Conservation (phyloP, 2,113 vertebrate genomes). For the Trogon surrucura region DNA sequence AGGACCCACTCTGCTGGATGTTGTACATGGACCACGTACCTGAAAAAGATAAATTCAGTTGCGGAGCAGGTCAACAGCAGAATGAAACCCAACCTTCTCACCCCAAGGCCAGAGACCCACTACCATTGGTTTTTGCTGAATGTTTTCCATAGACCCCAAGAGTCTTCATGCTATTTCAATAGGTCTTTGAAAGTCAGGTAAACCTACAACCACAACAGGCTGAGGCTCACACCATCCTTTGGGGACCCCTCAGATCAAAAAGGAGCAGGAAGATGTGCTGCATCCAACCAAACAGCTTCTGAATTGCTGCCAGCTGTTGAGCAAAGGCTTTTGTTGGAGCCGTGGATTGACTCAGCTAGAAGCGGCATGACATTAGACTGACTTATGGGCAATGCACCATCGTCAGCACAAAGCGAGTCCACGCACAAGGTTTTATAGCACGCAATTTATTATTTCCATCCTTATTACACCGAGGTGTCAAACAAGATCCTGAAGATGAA, state of each 20-base stretch:
- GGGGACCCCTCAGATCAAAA: background rate
- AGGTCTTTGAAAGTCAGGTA: background rate
- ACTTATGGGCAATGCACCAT: background rate
- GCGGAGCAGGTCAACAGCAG: background rate
- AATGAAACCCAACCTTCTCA: background rate
- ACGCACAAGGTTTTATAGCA: background rate
- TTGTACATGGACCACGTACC: rapidly evolving
- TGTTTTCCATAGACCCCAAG: background rate
- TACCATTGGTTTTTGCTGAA: background rate
- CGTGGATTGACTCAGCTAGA: background rate
- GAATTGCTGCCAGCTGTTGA: background rate
- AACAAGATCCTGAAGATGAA: constrained; percentile 24
- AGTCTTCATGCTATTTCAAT: background rate
- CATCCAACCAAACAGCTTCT: background rate
- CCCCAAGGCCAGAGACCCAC: background rate
- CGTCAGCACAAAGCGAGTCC: background rate
- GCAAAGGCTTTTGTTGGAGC: background rate
- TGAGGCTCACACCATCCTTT: background rate
- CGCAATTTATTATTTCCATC: constrained; percentile 4
- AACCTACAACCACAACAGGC: background rate
- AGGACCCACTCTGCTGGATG: background rate
- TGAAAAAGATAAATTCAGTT: background rate
- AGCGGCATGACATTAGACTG: background rate
- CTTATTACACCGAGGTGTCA: background rate
- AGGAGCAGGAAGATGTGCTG: background rate